A percentile compares a stretch with the other conserved stretches of the same genome.
Evolutionary conservation across 2,797 vertebrate genomes (phyloP).

Genomic region (Argentina silus): DNA sequence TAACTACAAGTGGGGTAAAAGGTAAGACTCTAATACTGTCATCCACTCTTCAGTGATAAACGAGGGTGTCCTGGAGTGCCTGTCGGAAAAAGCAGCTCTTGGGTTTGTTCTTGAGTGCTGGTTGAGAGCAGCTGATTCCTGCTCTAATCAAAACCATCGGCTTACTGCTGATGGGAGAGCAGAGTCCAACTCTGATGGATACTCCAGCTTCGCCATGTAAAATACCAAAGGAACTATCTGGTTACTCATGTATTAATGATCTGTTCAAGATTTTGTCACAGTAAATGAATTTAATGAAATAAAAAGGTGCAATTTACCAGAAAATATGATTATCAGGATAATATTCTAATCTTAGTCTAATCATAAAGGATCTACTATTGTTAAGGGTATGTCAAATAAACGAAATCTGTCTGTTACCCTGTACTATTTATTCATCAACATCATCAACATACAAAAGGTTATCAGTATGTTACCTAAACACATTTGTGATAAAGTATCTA

Average conservation of each 20-base stretch:
- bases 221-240: too few species aligned
- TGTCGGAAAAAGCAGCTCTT: not conserved
- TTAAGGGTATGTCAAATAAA: too few species aligned
- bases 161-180: not conserved
- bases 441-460: not conserved
- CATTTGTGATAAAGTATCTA: not conserved
- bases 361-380: too few species aligned
- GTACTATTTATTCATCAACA: not conserved
- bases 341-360: too few species aligned
- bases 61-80: constrained; percentile 15
- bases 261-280: too few species aligned
- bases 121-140: constrained; percentile 20
- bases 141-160: constrained; percentile 33
- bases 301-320: too few species aligned
- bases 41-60: constrained; percentile 25
- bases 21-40: constrained; percentile 23
- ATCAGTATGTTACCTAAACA: not conserved
- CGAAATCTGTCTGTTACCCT: too few species aligned
- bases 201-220: too few species aligned
- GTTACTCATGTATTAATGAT: too few species aligned
- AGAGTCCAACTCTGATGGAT: not conserved
- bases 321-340: too few species aligned
- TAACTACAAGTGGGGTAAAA: constrained; percentile 23
- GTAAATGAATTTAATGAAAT: too few species aligned
- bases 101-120: constrained; percentile 11